Conservation (phyloP, 1,140 invertebrate species). For the Apis cerana region DNA sequence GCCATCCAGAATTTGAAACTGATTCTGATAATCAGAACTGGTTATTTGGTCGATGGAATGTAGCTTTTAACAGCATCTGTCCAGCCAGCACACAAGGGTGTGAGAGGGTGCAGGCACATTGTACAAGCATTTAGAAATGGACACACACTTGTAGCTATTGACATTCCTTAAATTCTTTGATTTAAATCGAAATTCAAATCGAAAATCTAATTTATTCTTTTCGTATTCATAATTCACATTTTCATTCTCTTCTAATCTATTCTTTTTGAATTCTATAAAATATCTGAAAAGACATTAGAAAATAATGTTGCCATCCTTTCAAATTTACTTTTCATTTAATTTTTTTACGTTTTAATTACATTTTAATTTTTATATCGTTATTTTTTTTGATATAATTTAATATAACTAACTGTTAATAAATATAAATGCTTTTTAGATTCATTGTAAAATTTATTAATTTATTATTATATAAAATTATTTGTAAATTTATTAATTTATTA, state of each 20-base stretch:
- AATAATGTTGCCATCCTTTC: conserved; percentile 6
- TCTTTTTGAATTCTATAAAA: neutral
- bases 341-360: no score
- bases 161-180: conserved; percentile 18
- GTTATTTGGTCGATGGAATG: conserved; percentile 67
- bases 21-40: conserved; percentile 71
- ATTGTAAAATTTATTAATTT: no score
- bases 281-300: neutral
- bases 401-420: no score
- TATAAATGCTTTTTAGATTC: no score
- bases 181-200: conserved; percentile 65
- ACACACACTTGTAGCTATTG: conserved; percentile 21
- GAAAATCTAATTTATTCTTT: conserved; percentile 61
- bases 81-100: neutral
- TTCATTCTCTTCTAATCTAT: neutral
- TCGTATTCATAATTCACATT: neutral
- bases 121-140: conserved; percentile 20
- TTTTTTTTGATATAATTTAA: no score
- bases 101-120: conserved; percentile 20
- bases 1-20: conserved; percentile 63
- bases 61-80: conserved; percentile 64
- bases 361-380: no score
- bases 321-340: neutral
- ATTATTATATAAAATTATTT: no score
- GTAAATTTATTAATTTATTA: no score